These are phyloP conservation scores for Hipparchia semele DNA, from an alignment of 2,888 invertebrate species.

Conservation along the genomic window DNA sequence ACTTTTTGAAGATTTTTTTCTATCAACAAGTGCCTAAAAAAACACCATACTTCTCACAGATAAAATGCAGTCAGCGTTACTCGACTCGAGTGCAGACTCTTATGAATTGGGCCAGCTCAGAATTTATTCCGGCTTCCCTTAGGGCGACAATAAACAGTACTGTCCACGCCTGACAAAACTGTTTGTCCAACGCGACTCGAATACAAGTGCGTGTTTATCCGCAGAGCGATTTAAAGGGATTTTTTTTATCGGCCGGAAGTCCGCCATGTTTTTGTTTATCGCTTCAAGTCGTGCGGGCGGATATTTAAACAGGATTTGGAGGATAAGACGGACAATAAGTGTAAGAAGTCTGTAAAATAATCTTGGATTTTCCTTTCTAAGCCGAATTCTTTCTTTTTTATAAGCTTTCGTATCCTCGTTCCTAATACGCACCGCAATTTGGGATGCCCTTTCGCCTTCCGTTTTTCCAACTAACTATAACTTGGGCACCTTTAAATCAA, in stretches of 20 bases:
- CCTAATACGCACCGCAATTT: too few relatives aligned
- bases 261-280: constrained; percentile 26
- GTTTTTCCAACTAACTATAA: too few relatives aligned
- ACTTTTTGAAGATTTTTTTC: too few relatives aligned
- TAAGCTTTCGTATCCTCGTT: not conserved
- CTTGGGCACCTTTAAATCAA: too few relatives aligned
- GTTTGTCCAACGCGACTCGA: constrained; percentile 63
- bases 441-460: too few relatives aligned
- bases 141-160: constrained; percentile 67
- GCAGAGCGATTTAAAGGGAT: constrained; percentile 42
- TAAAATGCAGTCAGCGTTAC: too few relatives aligned
- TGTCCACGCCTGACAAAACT: constrained; percentile 61
- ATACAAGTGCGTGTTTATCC: constrained; percentile 56
- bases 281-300: constrained; percentile 12
- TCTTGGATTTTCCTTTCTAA: not conserved
- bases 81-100: too few relatives aligned
- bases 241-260: constrained; percentile 29
- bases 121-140: constrained; percentile 60
- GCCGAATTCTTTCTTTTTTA: not conserved
- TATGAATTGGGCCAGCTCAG: constrained; percentile 44
- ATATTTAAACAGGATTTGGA: constrained; percentile 7
- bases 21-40: too few relatives aligned
- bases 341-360: not conserved
- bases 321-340: constrained; percentile 1
- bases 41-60: too few relatives aligned